phyloP scores from a whole-genome alignment of 2,113 vertebrate genomes.

The human (Homo sapiens) region GRCh38 chr9:97759001-97759500 shows the following conservation, averaged over 20 bases:
- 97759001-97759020: not conserved
- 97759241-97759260: not conserved
- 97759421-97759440: not conserved
- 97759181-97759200: not conserved
- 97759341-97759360: not conserved
- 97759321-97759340: not conserved
- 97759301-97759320: not conserved
- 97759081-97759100: not conserved
- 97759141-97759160: not conserved
- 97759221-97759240: not conserved
- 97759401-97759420: not conserved
- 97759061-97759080: not conserved
- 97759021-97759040: not conserved
- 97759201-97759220: not conserved
- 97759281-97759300: not conserved
- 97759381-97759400: not conserved
- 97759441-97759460: not conserved
- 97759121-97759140: not conserved
- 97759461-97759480: not conserved
- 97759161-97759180: not conserved
- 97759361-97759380: not conserved
- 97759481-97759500: not conserved
- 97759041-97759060: not conserved
- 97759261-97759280: not conserved
- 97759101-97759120: not conserved